Base-by-base conservation (phyloP, 2,113 vertebrate species). In the Pterophyllum scalare region DNA sequence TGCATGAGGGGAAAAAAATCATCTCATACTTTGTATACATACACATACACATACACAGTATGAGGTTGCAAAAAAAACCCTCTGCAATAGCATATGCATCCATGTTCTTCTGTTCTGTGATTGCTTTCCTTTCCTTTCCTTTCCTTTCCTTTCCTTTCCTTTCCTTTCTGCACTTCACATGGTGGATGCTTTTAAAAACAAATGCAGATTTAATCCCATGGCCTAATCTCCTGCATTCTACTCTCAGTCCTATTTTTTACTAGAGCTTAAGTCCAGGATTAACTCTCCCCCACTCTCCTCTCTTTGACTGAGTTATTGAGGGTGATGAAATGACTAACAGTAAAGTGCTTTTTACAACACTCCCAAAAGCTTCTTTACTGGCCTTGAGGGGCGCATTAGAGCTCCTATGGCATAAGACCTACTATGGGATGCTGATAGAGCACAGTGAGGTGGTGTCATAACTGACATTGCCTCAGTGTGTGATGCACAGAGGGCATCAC, bases 161-260 rank as follows among this genome's bases (percentile, higher is more conserved):
- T 56, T 20, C 56, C 60, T 35, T 52, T 20, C 67, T 15, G 13
- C 46, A 28, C 62, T 64, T 81, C 76, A 49, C 57, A 62, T 72
- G 87, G 83, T 6, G 52, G 87, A 81, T 81, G 82, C 85, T 61
- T 67, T 86, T 65, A 85, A 86, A 80, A 82, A 80, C 83, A 86
- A 94, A 92, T 87, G 81, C 76, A 46, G 43, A 79, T 70, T 81
- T 94, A 93, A 95, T 94, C 91, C 91, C n/a, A 54, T n/a, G 81
- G 35, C 60, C 82, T 93, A 93, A 94, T 93, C 93, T 91, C 74
- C 65, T 65, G 75, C 75, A 61, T 81, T 77, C 64, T 85, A 91
- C 88, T 87, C 82, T 56, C 75, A 70, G 84, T 81, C 74, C 93
- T 94, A 93, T 94, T 95, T 95, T 92, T 93, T 43, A 92, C 87